A percentile compares a stretch with the other conserved stretches of the same genome.
Evolutionary conservation across 2,888 invertebrate genomes (phyloP).

Genomic region (Drosophila niveifrons): DNA sequence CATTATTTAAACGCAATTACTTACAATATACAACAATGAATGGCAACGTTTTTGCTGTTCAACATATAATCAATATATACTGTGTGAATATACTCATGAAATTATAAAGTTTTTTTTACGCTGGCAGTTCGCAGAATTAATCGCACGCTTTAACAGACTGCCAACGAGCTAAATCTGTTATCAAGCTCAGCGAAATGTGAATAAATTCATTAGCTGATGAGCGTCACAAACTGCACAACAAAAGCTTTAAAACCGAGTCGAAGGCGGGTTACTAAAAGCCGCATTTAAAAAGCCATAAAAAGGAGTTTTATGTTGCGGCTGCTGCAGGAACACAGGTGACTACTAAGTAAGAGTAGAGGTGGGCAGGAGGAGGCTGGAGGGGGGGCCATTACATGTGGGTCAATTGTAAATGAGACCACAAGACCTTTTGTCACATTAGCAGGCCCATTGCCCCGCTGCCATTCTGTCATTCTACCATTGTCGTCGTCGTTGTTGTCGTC

Average conservation of each 20-base stretch:
- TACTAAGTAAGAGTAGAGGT: slow-evolving; percentile 6
- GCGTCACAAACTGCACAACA: slow-evolving; percentile 36
- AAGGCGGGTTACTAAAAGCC: slow-evolving; percentile 56
- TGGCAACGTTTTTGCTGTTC: too few relatives aligned
- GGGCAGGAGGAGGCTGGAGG: not conserved
- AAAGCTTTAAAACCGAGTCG: slow-evolving; percentile 17
- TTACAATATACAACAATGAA: too few relatives aligned
- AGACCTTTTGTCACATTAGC: slow-evolving; percentile 73
- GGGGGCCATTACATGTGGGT: slow-evolving; percentile 56
- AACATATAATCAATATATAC: not conserved
- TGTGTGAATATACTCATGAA: too few relatives aligned
- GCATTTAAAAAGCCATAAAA: slow-evolving; percentile 73
- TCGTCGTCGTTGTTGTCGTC: slow-evolving; percentile 32
- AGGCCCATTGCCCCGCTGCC: slow-evolving; percentile 20
- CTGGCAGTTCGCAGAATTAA: not conserved
- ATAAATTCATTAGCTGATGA: slow-evolving; percentile 18
- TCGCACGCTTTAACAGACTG: not conserved
- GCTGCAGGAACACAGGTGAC: slow-evolving; percentile 18
- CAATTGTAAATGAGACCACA: slow-evolving; percentile 72
- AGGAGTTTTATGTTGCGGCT: slow-evolving; percentile 60
- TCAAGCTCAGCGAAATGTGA: not conserved
- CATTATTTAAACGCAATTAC: too few relatives aligned
- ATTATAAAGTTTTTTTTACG: too few relatives aligned
- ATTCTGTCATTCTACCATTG: slow-evolving; percentile 23
- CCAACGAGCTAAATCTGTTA: not conserved